Base-by-base conservation (phyloP, 2,888 invertebrate species). In the Eremobia ochroleuca region DNA sequence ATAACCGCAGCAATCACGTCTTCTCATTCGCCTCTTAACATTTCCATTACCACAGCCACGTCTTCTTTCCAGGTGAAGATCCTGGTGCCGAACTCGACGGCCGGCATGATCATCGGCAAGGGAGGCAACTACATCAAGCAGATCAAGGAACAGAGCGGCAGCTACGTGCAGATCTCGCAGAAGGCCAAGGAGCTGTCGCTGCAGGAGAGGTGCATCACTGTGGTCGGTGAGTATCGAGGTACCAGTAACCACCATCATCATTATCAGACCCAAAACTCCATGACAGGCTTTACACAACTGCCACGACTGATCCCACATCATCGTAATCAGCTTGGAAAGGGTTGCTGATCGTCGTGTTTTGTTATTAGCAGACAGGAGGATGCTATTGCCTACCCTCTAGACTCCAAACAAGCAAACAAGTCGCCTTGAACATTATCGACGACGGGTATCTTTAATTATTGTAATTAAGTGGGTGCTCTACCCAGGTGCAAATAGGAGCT, bases 61-160 rank as follows among this genome's bases (percentile, higher is more conserved):
- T 82, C 79, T 78, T 71, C 84, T 73, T 93, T 93, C 59, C 94
- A 97, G 97, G 99, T 99, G 87, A 99, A 99, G 97, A 99, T 99
- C 92, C 97, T 99, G 91, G 99, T 99, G 95, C 99, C 99, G 86
- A 99, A 99, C 96, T 99, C 99, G 73, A 99, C 99, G 65, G 99
- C 99, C 79, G 99, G 99, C 91, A 99, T 99, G 99, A 99, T 99
- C 90, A 99, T 99, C 93, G 99, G 99, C 91, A 99, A 99, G 96
- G 99, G 98, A 77, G 99, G 99, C 90, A 98, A 99, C 96, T 99
- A 98, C 94, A 99, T 99, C 92, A 99, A 99, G 95, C 99, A 99
- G 97, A 98, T 99, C 91, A 99, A 99, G 95, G 99, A 99, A 95
- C 98, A 98, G 93, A 99, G 99, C 93, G 99, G 99, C 92, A 99